phyloP scores from a whole-genome alignment of 2,797 vertebrate genomes.

The Sibirionetta formosa region DNA sequence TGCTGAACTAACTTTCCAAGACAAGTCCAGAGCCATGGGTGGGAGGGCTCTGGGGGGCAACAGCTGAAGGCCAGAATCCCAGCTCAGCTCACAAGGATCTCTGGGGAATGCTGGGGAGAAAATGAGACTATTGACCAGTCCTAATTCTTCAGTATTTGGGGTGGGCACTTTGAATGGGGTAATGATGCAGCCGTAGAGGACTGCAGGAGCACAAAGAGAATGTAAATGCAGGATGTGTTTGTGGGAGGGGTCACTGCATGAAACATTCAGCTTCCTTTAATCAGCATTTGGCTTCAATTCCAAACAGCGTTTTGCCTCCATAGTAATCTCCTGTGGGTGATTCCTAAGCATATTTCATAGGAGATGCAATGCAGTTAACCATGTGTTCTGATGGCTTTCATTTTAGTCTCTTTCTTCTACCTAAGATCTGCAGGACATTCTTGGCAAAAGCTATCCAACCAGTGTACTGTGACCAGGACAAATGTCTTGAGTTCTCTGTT shows the following conservation, averaged over 20 bases:
- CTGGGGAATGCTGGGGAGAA: background rate
- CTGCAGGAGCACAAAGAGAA: background rate
- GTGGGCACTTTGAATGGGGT: background rate
- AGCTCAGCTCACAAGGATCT: background rate
- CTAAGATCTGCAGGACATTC: background rate
- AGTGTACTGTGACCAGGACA: accelerated
- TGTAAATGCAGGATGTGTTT: background rate
- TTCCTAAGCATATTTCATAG: background rate
- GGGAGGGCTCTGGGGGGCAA: background rate
- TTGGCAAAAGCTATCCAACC: background rate
- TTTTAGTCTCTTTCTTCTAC: background rate
- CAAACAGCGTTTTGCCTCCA: slow-evolving; percentile 23
- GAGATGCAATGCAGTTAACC: background rate
- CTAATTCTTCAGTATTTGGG: background rate
- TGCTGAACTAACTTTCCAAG: background rate
- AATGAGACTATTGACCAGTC: background rate
- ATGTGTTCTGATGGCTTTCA: background rate
- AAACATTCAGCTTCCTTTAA: slow-evolving; percentile 4
- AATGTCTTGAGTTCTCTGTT: background rate
- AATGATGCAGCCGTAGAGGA: background rate
- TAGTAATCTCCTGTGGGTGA: background rate
- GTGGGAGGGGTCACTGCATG: background rate
- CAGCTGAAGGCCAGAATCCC: background rate
- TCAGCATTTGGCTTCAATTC: background rate
- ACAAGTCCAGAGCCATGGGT: background rate